Evolutionary conservation across 2,113 vertebrate species (phyloP), one percentile per base, ranked within the genome.

Genomic region (Plectropomus leopardus): DNA sequence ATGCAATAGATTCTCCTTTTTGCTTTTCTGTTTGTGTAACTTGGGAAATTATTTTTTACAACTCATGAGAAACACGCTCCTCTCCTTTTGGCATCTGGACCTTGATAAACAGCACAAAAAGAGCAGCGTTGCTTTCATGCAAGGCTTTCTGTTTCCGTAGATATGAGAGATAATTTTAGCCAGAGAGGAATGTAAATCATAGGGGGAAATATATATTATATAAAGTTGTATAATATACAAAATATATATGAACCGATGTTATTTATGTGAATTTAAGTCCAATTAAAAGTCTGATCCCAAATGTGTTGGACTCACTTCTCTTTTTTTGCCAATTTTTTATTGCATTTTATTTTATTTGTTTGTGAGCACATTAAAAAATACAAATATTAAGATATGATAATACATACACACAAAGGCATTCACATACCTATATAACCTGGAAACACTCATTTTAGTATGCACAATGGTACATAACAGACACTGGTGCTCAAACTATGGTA

Each of bases 251-350:
- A 94, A 94, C 91, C 91, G 90, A 94, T 95, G 95, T 95, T 95
- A 96, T 95, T 96, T 96, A 96, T 96, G 95, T 95, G 94, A 95
- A 92, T 93, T 92, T 88, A 92, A 93, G 91, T 94, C 90, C 84
- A 93, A 96, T 93, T 93, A 95, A 95, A 95, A 93, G 92, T 94
- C 84, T 93, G 92, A 94, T 93, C 90, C 89, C 83, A 92, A 92
- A 85, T 58, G 54, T 85, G 58, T 84, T 82, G 11, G 44, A 70
- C 72, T 90, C 42, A 7, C 2, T 16, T 19, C 67, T 86, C 44
- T 82, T 68, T 82, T 69, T 63, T 5, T 63, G 15, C 50, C 30
- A 42, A 11, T 63, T 73, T 63, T 73, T 15, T 1, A 32, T 78
- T 59, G 7, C 17, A 5, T 58, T 71, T 40, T 40, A 3, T 40